phyloP scores from a whole-genome alignment of 2,888 invertebrate species.

The Metallyticus violacea region DNA sequence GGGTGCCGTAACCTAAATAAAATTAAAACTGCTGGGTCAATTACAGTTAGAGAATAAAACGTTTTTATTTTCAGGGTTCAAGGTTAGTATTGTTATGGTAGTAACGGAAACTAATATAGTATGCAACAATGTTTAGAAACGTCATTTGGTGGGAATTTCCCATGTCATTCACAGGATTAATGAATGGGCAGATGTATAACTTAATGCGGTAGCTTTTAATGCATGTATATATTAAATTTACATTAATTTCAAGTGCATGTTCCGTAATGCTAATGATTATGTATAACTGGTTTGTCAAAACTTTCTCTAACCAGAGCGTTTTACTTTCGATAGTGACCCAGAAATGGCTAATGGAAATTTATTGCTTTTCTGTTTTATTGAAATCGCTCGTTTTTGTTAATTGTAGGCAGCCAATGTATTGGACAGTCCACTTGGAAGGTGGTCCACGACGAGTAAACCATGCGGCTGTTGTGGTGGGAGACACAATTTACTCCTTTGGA shows the following conservation, averaged over 20 bases:
- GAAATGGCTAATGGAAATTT: no score
- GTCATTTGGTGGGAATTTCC: background rate
- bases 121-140: background rate
- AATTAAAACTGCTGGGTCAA: background rate
- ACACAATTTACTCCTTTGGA: conserved; percentile 84
- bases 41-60: background rate
- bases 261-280: background rate
- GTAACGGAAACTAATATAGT: background rate
- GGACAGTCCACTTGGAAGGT: conserved; percentile 83
- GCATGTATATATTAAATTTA: background rate
- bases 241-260: background rate
- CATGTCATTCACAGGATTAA: background rate
- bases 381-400: background rate
- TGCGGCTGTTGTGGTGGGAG: conserved; percentile 79
- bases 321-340: background rate
- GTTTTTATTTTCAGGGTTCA: background rate
- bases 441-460: conserved; percentile 91
- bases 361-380: background rate
- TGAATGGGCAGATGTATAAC: background rate
- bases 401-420: conserved; percentile 57
- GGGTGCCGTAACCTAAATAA: background rate
- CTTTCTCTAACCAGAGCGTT: background rate
- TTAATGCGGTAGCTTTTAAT: background rate
- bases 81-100: background rate
- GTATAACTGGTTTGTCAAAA: background rate